Evolutionary conservation across 2,797 vertebrate species (phyloP), one percentile per base, ranked within the genome.

Genomic region (Molossus molossus): DNA sequence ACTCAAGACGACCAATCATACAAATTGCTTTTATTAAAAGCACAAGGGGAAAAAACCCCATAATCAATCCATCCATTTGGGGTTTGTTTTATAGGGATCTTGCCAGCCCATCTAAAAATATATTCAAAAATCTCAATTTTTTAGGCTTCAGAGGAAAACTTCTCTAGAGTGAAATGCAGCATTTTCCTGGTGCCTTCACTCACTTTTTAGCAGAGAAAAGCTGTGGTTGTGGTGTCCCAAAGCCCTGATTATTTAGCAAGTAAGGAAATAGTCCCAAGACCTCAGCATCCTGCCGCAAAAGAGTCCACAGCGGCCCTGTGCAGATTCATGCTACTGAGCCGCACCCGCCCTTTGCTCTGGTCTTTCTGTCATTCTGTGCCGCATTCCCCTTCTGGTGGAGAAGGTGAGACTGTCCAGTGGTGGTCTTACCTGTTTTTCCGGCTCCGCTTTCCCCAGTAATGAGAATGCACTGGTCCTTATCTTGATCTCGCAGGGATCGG

Each of bases 391-490:
- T 80, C 77, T 15, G 25, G 14, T 37, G 72, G 12, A 79, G 45
- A 62, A 69, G 65, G 69, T 9, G 60, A 76, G 76, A 69, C 18
- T 37, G 33, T 23, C 25, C 6, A 2, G n/a, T 4, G 9, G 62
- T 27, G 53, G 76, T 21, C 73, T 98, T 98, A 99, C 99, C 99
- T 60, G 99, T 99, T 99, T 99, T 99, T 94, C 99, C 99, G 93
- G 99, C 99, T 93, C 99, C 99, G 6, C 99, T 99, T 97, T 99
- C 99, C 93, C 99, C 99, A 45, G 99, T 99, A 97, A 99, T 99
- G 94, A 99, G 99, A 97, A 99, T 99, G 92, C 99, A 99, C 75
- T 99, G 99, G 98, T 99, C 99, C 98, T 99, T 99, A 98, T 99
- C 99, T 98, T 99, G 99, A 98, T 99, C 99, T 95, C 99, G 98